phyloP scores from a whole-genome alignment of 2,113 vertebrate species.

The Urocitellus parryii region DNA sequence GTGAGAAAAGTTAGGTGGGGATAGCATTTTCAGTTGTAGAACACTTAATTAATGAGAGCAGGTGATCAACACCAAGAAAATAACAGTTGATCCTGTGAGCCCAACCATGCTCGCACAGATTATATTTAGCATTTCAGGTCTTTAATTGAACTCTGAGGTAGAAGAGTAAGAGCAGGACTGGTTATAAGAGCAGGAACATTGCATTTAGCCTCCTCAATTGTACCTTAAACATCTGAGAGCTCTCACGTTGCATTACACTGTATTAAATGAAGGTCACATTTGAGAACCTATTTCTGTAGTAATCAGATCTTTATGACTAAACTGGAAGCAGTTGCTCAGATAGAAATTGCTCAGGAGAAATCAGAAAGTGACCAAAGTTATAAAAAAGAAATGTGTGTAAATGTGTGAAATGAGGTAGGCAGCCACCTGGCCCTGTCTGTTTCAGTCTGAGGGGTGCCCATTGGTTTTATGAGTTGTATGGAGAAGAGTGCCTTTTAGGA shows the following conservation, averaged over 20 bases:
- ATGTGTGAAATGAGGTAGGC: constrained; percentile 30
- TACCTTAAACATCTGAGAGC: not conserved
- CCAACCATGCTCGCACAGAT: not conserved
- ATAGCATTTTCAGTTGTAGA: not conserved
- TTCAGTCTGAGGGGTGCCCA: constrained; percentile 1
- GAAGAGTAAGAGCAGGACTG: not conserved
- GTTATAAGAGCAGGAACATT: not conserved
- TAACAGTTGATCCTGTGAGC: not conserved
- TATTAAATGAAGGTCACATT: constrained; percentile 48
- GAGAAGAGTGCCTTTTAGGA: constrained; percentile 5
- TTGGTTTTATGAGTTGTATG: constrained; percentile 22
- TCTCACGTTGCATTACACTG: not conserved
- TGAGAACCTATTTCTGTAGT: constrained; percentile 16
- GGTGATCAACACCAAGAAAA: constrained; percentile 24
- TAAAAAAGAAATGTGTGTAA: not conserved
- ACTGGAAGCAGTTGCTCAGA: not conserved
- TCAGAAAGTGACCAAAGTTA: constrained; percentile 6
- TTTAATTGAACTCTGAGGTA: constrained; percentile 24
- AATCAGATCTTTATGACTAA: constrained; percentile 19
- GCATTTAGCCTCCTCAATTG: not conserved
- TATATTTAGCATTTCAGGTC: constrained; percentile 20
- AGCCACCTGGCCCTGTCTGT: not conserved
- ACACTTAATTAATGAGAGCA: constrained; percentile 17
- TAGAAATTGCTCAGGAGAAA: constrained; percentile 56
- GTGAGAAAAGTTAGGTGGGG: constrained; percentile 5